These are phyloP conservation scores for Oryzias melastigma DNA, from an alignment of 2,113 vertebrate species.

Conservation along the genomic window DNA sequence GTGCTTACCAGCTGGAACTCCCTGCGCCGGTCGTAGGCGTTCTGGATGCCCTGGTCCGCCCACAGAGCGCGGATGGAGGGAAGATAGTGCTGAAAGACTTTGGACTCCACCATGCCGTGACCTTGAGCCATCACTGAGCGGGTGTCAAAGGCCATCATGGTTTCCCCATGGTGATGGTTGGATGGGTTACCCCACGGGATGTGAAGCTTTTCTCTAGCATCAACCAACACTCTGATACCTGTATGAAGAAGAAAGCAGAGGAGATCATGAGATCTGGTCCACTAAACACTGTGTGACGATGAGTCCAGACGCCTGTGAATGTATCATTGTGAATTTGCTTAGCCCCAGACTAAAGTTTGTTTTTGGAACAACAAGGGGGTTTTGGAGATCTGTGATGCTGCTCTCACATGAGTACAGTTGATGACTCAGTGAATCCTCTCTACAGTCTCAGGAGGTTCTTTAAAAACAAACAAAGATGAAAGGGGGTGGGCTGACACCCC, in stretches of 20 bases:
- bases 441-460: too few species aligned
- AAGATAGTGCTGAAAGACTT: conserved; percentile 85
- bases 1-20: conserved; percentile 95
- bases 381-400: too few species aligned
- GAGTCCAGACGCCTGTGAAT: too few species aligned
- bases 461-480: too few species aligned
- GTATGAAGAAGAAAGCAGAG: not conserved
- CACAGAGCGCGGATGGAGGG: conserved; percentile 86
- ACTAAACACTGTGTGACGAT: too few species aligned
- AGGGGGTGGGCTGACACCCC: too few species aligned
- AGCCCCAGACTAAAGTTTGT: too few species aligned
- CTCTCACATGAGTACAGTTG: too few species aligned
- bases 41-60: conserved; percentile 90
- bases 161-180: conserved; percentile 87
- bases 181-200: conserved; percentile 90
- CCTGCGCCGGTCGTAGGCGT: conserved; percentile 91
- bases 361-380: too few species aligned
- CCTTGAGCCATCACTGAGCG: conserved; percentile 75
- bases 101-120: conserved; percentile 87
- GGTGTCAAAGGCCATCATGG: conserved; percentile 94
- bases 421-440: too few species aligned
- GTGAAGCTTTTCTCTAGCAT: conserved; percentile 93
- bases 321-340: too few species aligned
- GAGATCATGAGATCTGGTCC: not conserved
- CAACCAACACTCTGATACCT: conserved; percentile 94